Evolutionary conservation across 2,113 vertebrate genomes (phyloP).

Genomic region (Ictalurus furcatus): DNA sequence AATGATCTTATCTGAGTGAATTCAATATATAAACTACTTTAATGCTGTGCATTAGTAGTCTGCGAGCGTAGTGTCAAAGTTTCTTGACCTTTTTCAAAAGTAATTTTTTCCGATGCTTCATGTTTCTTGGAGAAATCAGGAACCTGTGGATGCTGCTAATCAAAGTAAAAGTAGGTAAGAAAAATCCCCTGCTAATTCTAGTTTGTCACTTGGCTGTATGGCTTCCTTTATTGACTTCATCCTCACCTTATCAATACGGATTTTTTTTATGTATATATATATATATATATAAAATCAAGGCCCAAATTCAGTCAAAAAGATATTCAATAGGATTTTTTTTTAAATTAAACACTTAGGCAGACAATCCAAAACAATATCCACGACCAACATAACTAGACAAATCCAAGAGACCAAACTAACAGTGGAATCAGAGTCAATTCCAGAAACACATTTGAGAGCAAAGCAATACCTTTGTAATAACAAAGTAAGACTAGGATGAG

Average conservation of each 20-base stretch:
- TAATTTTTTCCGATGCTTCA: not conserved
- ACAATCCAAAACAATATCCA: too few relatives aligned
- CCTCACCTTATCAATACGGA: not conserved
- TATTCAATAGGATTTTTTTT: too few relatives aligned
- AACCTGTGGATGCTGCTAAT: not conserved
- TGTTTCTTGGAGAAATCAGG: not conserved
- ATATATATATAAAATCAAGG: too few relatives aligned
- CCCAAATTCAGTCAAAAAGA: too few relatives aligned
- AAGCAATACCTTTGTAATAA: not conserved
- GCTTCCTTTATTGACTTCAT: not conserved
- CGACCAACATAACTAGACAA: too few relatives aligned
- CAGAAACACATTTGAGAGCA: not conserved
- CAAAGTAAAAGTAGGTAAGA: not conserved
- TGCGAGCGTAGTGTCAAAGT: not conserved
- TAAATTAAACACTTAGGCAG: too few relatives aligned
- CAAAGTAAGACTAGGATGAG: too few relatives aligned
- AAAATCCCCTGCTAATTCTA: not conserved
- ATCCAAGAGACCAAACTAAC: not conserved
- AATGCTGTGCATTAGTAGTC: not conserved
- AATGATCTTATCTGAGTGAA: not conserved
- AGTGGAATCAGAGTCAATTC: not conserved
- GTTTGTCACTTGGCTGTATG: not conserved
- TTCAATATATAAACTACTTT: not conserved
- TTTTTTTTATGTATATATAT: too few relatives aligned
- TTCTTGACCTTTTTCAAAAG: not conserved